These are phyloP conservation scores for Drosophila helvetica DNA, from an alignment of 2,888 invertebrate genomes.

Conservation along the genomic window DNA sequence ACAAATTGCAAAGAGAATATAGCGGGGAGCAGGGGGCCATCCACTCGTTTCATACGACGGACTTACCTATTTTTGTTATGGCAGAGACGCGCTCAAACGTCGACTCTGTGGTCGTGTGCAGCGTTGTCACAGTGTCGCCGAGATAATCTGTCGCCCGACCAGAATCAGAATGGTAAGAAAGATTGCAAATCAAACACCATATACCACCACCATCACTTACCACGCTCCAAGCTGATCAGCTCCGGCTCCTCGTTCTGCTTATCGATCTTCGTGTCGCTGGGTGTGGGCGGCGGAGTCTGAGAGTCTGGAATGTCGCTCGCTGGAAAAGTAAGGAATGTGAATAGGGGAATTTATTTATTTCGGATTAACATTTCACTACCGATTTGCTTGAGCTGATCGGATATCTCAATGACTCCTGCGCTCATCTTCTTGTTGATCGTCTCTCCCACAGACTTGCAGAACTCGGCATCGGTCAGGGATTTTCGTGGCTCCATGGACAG, in stretches of 20 bases:
- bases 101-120: slow-evolving; percentile 80
- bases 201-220: slow-evolving; percentile 32
- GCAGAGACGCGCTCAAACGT: slow-evolving; percentile 79
- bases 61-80: slow-evolving; percentile 81
- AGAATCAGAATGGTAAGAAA: not conserved
- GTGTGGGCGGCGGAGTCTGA: slow-evolving; percentile 84
- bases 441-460: slow-evolving; percentile 83
- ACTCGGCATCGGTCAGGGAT: slow-evolving; percentile 83
- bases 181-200: not conserved
- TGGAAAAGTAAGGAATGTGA: slow-evolving; percentile 26
- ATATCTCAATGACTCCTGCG: slow-evolving; percentile 81
- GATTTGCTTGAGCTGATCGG: slow-evolving; percentile 78
- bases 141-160: slow-evolving; percentile 63
- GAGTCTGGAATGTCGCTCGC: slow-evolving; percentile 81
- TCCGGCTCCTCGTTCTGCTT: slow-evolving; percentile 63
- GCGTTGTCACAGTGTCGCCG: slow-evolving; percentile 76
- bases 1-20: slow-evolving; percentile 62
- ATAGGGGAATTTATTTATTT: not conserved
- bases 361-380: slow-evolving; percentile 48
- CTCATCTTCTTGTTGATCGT: slow-evolving; percentile 83
- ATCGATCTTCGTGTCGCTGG: slow-evolving; percentile 77
- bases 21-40: slow-evolving; percentile 42
- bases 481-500: slow-evolving; percentile 76
- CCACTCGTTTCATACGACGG: slow-evolving; percentile 38
- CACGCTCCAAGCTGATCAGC: slow-evolving; percentile 57